Evolutionary conservation across 2,113 vertebrate genomes (phyloP), one percentile per base, ranked within the genome.

Genomic region (Nettapus auritus): DNA sequence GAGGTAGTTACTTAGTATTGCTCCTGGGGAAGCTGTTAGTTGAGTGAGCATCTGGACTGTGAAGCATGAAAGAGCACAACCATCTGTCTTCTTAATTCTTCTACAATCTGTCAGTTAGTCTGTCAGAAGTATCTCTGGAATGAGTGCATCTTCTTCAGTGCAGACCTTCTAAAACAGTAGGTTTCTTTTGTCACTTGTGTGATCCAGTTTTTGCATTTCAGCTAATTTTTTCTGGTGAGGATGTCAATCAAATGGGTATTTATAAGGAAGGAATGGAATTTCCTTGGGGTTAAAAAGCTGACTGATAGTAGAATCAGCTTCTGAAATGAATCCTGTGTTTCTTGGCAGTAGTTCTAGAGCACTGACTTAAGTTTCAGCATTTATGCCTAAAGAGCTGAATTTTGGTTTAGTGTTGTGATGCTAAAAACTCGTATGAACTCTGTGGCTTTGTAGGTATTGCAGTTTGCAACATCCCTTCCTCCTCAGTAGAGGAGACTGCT

Each of bases 401-500:
- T 40, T 60, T 36, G 21, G 16, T 69, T 86, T 90, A 76, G 53
- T 7, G 3, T 28, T 85, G 62, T 33, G 29, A 83, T 89, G 64
- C 42, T 88, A 55, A 69, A 82, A 86, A 26, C 76, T 94, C 34
- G 31, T 16, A 48, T 79, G 92, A 95, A 70, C 29, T 94, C 60
- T 84, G 0, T 95, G 94, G 86, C 70, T 81, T 93, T 86, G 48
- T 95, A 99, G 99, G 99, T 74, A 99, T 99, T 76, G 99, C 99
- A 6, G 99, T 99, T 92, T 99, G 98, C 96, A 99, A 99, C 80
- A 98, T 99, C 88, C 99, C 99, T 55, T 98, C 98, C 29, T 97
- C 98, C 28, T 99, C 98, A 8, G 98, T 99, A 95, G 99, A 99
- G 95, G 99, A 99, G 97, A 99, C 99, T 4, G 98, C 99, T 26